These are phyloP conservation scores for Diloba caeruleocephala DNA, from an alignment of 2,888 invertebrate genomes.

Conservation along the genomic window DNA sequence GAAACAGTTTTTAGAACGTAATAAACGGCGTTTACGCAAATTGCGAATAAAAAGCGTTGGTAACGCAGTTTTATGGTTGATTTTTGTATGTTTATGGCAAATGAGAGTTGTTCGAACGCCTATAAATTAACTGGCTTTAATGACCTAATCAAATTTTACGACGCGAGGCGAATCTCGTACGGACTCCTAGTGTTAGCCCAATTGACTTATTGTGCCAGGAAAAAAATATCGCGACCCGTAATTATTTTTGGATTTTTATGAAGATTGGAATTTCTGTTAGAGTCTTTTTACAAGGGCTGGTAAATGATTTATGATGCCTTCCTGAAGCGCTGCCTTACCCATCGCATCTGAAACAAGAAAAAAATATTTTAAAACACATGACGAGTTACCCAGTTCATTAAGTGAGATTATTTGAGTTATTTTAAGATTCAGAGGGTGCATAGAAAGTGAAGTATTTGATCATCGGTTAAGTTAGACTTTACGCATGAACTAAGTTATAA, in stretches of 20 bases:
- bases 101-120: conserved; percentile 82
- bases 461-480: neutral
- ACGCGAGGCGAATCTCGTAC: conserved; percentile 84
- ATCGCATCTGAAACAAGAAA: conserved; percentile 94
- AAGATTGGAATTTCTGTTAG: conserved; percentile 87
- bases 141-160: conserved; percentile 89
- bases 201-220: conserved; percentile 85
- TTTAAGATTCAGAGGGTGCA: conserved; percentile 34
- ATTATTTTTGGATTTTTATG: conserved; percentile 87
- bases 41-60: conserved; percentile 63
- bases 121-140: conserved; percentile 89
- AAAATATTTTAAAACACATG: conserved; percentile 61
- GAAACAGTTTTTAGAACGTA: conserved; percentile 67
- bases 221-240: conserved; percentile 69
- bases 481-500: conserved; percentile 6
- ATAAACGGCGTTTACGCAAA: conserved; percentile 62
- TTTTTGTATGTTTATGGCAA: conserved; percentile 77
- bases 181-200: conserved; percentile 87
- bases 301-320: conserved; percentile 80
- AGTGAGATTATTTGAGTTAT: conserved; percentile 44
- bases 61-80: conserved; percentile 68
- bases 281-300: conserved; percentile 74
- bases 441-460: conserved; percentile 18
- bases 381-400: conserved; percentile 47
- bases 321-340: conserved; percentile 90